phyloP scores from a whole-genome alignment of 92 coral and sea anemone genomes.

The Bergia puertoricense region DNA sequence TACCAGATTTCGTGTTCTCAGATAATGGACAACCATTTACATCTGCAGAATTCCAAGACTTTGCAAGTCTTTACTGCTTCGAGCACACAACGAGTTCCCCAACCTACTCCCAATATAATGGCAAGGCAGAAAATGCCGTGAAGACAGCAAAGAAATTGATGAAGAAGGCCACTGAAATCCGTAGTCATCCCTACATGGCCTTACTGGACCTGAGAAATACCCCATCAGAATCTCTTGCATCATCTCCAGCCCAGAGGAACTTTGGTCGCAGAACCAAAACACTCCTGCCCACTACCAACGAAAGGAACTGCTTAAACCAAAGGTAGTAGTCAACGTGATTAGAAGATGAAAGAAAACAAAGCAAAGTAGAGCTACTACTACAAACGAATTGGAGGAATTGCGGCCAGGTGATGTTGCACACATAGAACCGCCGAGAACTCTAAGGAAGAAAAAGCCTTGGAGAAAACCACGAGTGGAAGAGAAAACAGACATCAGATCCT shows the following conservation, averaged over 20 bases:
- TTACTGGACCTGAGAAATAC: background rate
- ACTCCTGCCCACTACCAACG: too few species aligned
- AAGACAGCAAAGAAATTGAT: background rate
- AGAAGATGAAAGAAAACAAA: too few species aligned
- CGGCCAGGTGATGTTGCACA: too few species aligned
- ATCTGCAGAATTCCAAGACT: background rate
- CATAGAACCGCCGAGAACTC: too few species aligned
- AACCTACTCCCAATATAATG: background rate
- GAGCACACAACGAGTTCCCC: constrained; percentile 3
- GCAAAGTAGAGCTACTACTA: too few species aligned
- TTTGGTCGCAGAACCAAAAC: too few species aligned
- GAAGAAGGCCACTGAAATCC: background rate
- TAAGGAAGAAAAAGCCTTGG: too few species aligned
- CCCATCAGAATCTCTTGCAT: background rate
- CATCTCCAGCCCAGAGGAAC: background rate
- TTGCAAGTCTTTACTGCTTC: background rate
- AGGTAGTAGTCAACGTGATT: too few species aligned
- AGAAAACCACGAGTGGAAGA: too few species aligned
- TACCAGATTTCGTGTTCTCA: background rate
- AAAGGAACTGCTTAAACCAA: too few species aligned
- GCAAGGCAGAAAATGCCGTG: background rate
- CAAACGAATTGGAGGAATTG: too few species aligned
- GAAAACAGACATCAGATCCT: too few species aligned
- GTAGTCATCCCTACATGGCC: background rate
- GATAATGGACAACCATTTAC: background rate